Base-by-base conservation (phyloP, 2,113 vertebrate species). In the Callocephalon fimbriatum region DNA sequence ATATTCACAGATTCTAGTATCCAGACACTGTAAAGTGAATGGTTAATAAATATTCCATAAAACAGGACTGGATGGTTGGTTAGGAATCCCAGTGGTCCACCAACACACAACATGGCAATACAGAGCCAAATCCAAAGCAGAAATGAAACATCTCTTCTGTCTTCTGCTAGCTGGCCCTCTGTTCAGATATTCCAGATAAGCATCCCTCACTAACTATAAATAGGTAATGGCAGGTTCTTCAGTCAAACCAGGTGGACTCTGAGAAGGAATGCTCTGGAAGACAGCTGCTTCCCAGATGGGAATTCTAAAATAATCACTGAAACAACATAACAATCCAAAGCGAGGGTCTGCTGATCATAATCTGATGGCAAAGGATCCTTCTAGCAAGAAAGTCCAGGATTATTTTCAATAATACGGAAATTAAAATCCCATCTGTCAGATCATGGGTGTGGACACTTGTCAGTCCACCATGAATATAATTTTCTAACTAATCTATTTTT, bases 401-500 rank as follows among this genome's bases (percentile, higher is more conserved):
- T 86, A 31, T 40, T 70, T 88, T 82, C 82, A 83, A 44, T 83
- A 86, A 84, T 48, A 38, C 11, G 77, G 44, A 42, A 50, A 85
- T 72, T 77, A 58, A 96, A 92, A 86, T 32, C 9, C 7, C 35
- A 54, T 94, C 59, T 82, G 23, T 74, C 53, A 71, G 63, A 14
- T 81, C 50, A 70, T 18, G 59, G 38, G 23, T 75, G 29, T 76
- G 50, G 70, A 40, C 18, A 35, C n/a, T 87, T 82, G 21, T 71
- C 74, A 74, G 75, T 77, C 44, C 35, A 58, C 20, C 54, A 58
- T 35, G 45, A 62, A 45, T 73, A 7, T 58, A 42, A 66, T 88
- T 96, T 89, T 25, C 48, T 65, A 86, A 89, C 85, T 37, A 54
- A 90, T 37, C 81, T 31, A 65, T 92, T 95, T 95, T 72, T 96